Conservation (phyloP, 2,113 vertebrate species). For the Oncorhynchus nerka region DNA sequence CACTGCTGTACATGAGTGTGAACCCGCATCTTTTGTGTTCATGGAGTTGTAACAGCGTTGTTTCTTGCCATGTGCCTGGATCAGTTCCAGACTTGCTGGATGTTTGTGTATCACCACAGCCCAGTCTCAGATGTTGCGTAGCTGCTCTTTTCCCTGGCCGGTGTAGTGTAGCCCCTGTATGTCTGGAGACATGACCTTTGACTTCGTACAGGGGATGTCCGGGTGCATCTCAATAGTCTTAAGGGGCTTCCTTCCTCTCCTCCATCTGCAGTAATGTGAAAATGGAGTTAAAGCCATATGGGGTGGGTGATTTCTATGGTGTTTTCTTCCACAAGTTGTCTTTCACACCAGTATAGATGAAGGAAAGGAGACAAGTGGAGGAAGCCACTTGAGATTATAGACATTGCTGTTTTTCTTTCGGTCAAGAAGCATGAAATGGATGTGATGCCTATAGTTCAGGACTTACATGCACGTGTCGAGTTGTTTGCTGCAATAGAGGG, state of each 20-base stretch:
- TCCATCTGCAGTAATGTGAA: constrained; percentile 38
- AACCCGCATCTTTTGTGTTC: too few species aligned
- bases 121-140: neutral
- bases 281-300: constrained; percentile 52
- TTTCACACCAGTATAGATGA: constrained; percentile 21
- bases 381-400: constrained; percentile 4
- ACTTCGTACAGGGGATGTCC: constrained; percentile 20
- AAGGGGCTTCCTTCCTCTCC: constrained; percentile 4
- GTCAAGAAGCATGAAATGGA: constrained; percentile 76
- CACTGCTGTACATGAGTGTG: too few species aligned
- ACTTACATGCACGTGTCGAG: constrained; percentile 73
- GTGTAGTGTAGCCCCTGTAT: constrained; percentile 27
- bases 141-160: constrained; percentile 28
- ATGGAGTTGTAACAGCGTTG: too few species aligned
- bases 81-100: too few species aligned
- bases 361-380: constrained; percentile 21
- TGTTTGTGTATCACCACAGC: neutral
- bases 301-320: constrained; percentile 37
- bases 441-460: constrained; percentile 72
- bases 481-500: constrained; percentile 78
- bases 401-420: constrained; percentile 20
- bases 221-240: neutral
- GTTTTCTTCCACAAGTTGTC: constrained; percentile 31
- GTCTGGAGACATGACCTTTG: constrained; percentile 24
- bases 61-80: too few species aligned